phyloP scores from a whole-genome alignment of 2,113 vertebrate genomes.

The Canis aureus region DNA sequence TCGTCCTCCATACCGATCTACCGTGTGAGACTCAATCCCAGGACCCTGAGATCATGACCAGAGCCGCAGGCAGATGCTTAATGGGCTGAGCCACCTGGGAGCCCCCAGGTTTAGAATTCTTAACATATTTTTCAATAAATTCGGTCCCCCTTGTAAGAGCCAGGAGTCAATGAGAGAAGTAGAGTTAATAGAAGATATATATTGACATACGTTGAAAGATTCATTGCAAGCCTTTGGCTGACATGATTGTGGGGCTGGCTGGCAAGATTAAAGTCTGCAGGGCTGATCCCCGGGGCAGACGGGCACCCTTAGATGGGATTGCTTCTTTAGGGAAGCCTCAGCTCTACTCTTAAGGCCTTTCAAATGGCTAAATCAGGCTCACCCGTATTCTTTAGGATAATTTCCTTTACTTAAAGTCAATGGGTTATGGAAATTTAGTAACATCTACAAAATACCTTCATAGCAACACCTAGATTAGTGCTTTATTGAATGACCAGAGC shows the following conservation, averaged over 20 bases:
- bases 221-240: background rate
- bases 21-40: too few species aligned
- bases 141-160: background rate
- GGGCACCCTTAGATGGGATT: background rate
- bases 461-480: background rate
- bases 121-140: background rate
- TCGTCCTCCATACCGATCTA: background rate
- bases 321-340: background rate
- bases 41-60: too few species aligned
- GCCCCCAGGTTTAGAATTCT: background rate
- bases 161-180: background rate
- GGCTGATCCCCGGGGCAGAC: background rate
- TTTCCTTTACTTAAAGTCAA: background rate
- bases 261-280: background rate
- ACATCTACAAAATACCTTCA: background rate
- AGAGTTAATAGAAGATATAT: background rate
- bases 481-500: background rate
- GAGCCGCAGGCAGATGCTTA: too few species aligned
- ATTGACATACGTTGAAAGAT: background rate
- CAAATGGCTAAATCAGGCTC: background rate
- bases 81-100: too few species aligned
- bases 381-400: background rate
- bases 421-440: background rate
- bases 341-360: background rate
- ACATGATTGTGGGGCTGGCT: background rate